Evolutionary conservation across 2,888 invertebrate species (phyloP), one percentile per base, ranked within the genome.

Genomic region (Rhingia rostrata): DNA sequence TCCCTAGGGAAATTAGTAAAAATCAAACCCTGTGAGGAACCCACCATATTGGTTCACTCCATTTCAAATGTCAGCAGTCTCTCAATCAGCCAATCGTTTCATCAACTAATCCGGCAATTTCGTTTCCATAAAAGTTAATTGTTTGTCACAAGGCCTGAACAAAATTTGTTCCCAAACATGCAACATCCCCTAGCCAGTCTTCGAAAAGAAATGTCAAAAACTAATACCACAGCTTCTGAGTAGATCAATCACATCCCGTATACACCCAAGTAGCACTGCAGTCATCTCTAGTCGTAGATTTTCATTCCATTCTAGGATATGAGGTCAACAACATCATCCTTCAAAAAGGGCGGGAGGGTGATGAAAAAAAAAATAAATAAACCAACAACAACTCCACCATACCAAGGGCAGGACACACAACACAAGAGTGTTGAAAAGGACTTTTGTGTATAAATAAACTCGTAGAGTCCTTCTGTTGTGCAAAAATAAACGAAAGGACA

Each of bases 311-410:
- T 83, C 79, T 69, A 79, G 83, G 83, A 79, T 74, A 69, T 51
- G 83, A 83, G 83, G 83, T 83, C 83, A 83, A 83, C 73, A 83
- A 79, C 79, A 73, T 45, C 69, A 60, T 54, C 61, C 56, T 78
- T 41, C 54, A 45, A 22, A 14, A 10, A 39, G n/a, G 30, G 54
- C 7, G 22, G 14, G 22, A n/a, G 22, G 22, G 22, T 22, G 22
- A 22, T 22, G 22, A 22, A 22, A 1, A 22, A 22, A 1, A 22
- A 22, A 12, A 51, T 22, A 45, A 51, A n/a, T n/a, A n/a, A n/a
- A n/a, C n/a, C n/a, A 37, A 14, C 3, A 22, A 12, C 7, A 32
- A 37, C 69, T 39, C 33, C 49, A 41, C 43, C 51, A 32, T 43
- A 22, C 39, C 66, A 77, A 66, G 64, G 74, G 30, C 72, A 61